Evolutionary conservation across 2,888 invertebrate species (phyloP).

Genomic region (Caenorhabditis japonica): DNA sequence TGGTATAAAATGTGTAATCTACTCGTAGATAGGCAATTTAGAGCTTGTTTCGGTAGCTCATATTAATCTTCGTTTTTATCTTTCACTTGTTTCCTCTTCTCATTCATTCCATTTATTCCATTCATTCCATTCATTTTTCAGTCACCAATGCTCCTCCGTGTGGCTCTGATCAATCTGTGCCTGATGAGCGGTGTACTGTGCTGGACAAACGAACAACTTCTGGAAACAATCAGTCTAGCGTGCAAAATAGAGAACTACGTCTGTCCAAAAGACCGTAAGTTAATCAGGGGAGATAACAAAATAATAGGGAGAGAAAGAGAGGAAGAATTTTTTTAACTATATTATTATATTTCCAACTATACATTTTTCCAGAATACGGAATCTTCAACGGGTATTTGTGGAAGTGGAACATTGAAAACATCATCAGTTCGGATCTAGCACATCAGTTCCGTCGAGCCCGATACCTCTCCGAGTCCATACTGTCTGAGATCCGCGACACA

Average conservation of each 20-base stretch:
- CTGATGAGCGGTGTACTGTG: not conserved
- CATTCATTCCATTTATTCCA: not conserved
- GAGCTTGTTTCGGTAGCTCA: too few relatives aligned
- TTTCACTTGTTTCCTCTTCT: not conserved
- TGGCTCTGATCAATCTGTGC: not conserved
- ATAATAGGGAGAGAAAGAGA: too few relatives aligned
- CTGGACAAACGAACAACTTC: slow-evolving; percentile 4
- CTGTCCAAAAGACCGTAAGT: slow-evolving; percentile 15
- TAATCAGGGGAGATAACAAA: too few relatives aligned
- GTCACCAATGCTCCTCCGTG: not conserved
- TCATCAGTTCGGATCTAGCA: not conserved
- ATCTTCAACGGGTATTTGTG: slow-evolving; percentile 4
- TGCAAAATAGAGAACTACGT: slow-evolving; percentile 1
- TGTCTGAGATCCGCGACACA: not conserved
- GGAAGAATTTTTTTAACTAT: too few relatives aligned
- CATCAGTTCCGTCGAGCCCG: not conserved
- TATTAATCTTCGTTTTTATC: not conserved
- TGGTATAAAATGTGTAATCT: slow-evolving; percentile 12
- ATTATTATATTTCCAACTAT: too few relatives aligned
- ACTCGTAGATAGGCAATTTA: not conserved
- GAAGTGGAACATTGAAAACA: slow-evolving; percentile 12
- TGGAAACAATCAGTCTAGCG: not conserved
- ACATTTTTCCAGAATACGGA: slow-evolving; percentile 10
- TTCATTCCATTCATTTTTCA: not conserved
- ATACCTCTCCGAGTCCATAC: not conserved